These are phyloP conservation scores for Morbakka virulenta DNA, from an alignment of 30 jellyfish, hydroid and myxozoan species.

Conservation along the genomic window DNA sequence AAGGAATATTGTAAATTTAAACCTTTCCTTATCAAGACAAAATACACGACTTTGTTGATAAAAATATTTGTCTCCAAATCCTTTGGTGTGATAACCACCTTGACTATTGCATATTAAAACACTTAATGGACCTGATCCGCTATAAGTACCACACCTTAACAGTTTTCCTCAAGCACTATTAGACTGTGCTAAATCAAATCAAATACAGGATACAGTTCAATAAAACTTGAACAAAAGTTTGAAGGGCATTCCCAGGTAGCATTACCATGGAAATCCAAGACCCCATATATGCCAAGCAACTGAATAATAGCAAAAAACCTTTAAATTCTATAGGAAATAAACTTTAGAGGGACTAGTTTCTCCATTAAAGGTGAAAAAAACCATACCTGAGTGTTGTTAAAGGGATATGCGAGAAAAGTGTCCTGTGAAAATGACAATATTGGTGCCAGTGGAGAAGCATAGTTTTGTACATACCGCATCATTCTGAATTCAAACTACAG, in stretches of 20 bases:
- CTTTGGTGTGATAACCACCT: too few species aligned
- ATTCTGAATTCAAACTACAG: slow-evolving; percentile 12
- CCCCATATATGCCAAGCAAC: slow-evolving; percentile 36
- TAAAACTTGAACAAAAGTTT: too few species aligned
- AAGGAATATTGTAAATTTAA: too few species aligned
- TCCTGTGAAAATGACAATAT: background rate
- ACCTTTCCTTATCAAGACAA: too few species aligned
- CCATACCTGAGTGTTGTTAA: background rate
- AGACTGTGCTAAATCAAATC: too few species aligned
- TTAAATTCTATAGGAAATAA: background rate
- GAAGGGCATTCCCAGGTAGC: background rate
- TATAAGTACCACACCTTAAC: too few species aligned
- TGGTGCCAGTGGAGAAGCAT: background rate
- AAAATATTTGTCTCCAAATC: too few species aligned
- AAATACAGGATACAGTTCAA: too few species aligned
- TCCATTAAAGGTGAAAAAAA: background rate
- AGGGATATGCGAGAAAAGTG: slow-evolving; percentile 29
- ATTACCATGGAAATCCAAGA: background rate
- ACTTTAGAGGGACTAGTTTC: background rate
- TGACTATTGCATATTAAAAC: too few species aligned
- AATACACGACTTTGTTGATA: too few species aligned
- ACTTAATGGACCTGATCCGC: too few species aligned
- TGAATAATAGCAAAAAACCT: slow-evolving; percentile 14
- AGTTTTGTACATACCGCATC: slow-evolving; percentile 72
- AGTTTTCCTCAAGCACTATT: too few species aligned